Conservation (phyloP, 2,888 invertebrate genomes). For the Drosophila formosana region DNA sequence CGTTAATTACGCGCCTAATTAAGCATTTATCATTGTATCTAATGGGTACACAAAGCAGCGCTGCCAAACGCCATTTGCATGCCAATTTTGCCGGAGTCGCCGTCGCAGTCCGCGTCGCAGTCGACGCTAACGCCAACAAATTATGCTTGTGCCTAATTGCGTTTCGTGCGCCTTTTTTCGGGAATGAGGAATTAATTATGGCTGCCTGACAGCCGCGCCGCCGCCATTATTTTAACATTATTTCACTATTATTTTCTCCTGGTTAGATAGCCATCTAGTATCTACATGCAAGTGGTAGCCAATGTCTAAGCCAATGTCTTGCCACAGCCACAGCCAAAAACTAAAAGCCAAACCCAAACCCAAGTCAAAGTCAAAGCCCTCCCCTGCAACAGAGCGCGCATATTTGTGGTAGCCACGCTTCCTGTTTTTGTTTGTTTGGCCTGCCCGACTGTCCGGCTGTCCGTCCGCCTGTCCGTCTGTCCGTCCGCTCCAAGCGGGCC, state of each 20-base stretch:
- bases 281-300: slow-evolving; percentile 74
- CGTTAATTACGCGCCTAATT: slow-evolving; percentile 81
- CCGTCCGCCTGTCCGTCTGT: slow-evolving; percentile 20
- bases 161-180: slow-evolving; percentile 68
- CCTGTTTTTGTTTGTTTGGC: slow-evolving; percentile 78
- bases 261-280: slow-evolving; percentile 75
- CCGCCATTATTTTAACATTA: slow-evolving; percentile 63
- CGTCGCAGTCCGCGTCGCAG: slow-evolving; percentile 8
- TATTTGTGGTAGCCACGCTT: slow-evolving; percentile 81
- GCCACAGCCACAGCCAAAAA: slow-evolving; percentile 29
- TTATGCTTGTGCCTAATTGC: slow-evolving; percentile 79
- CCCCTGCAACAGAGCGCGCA: slow-evolving; percentile 59
- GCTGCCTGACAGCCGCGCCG: slow-evolving; percentile 60
- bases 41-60: slow-evolving; percentile 44
- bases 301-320: slow-evolving; percentile 60
- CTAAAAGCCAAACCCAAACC: slow-evolving; percentile 22
- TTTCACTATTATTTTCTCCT: slow-evolving; percentile 60
- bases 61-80: slow-evolving; percentile 56
- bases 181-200: slow-evolving; percentile 78
- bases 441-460: slow-evolving; percentile 31
- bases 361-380: slow-evolving; percentile 53
- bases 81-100: slow-evolving; percentile 40
- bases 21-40: slow-evolving; percentile 78
- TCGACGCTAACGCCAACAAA: slow-evolving; percentile 43
- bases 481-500: slow-evolving; percentile 10